Base-by-base conservation (phyloP, 2,888 invertebrate genomes). In the Nysson spinosus region DNA sequence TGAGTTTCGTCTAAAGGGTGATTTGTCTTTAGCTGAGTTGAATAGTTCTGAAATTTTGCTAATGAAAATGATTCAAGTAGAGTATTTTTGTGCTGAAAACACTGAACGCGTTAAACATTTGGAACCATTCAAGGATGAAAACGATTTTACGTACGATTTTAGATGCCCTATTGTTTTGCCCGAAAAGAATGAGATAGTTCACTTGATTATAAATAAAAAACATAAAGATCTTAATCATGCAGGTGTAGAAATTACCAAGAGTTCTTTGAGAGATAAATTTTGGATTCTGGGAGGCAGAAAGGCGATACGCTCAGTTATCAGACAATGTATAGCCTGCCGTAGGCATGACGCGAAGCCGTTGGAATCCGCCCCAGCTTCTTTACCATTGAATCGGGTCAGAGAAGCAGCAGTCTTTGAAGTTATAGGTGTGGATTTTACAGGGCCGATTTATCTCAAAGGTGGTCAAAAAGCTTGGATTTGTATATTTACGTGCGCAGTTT, bases 401-500 rank as follows among this genome's bases (percentile, higher is more conserved):
- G 11, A 44, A 1, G 44, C 44, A 4, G 14, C 34, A 1, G 43
- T 56, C 30, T 71, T 75, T 37, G 61, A 72, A 32, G 39, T 69
- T 1, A 50, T 54, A 9, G 84, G 83, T 2, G 61, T 84, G 1
- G 85, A 85, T 66, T 72, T 82, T 30, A 70, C 79, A 0, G 87
- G 87, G 1, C 86, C 87, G 0, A 14, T 87, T 3, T 69, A 52
- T 11, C 44, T 84, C 4, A 79, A 56, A 37, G 69, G 57, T 2
- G 61, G 68, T 2, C 19, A 55, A 4, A 80, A 82, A 34, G 70
- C 69, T 0, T 87, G 79, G 76, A 74, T 87, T 9, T 72, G 78
- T 12, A 37, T 88, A 3, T 83, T 81, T 49, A 86, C 86, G 0
- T 87, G 87, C 69, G 81, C 85, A 0, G 69, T 84, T 85, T 82